Evolutionary conservation across 2,113 vertebrate genomes (phyloP), one percentile per base, ranked within the genome.

Genomic region (Odobenus rosmarus): DNA sequence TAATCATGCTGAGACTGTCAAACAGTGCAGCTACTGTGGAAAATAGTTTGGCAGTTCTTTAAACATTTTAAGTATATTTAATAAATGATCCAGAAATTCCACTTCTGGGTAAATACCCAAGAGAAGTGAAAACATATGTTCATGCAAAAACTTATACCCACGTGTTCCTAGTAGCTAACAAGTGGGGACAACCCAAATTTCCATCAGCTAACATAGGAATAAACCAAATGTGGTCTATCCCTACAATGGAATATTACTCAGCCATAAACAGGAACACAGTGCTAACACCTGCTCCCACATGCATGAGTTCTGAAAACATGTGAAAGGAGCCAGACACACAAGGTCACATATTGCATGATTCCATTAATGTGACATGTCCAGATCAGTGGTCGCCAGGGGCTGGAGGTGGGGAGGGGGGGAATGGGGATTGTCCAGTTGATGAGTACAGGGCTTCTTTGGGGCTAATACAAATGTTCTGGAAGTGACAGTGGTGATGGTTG

Each of bases 381-480:
- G 57, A 9, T 28, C 2, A 4, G 7, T 13, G 14, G 79, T 9
- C 7, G 4, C 61, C 24, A 13, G 49, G 21, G 46, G 24, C 23
- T 10, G 3, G 18, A 3, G 31, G 26, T 18, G 9, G 14, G 16
- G 9, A 21, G 18, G 9, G 13, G 16, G 13, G 6, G 15, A 12
- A 23, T 1, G 10, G 10, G 28, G 1, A 33, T 3, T 1, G 4
- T 31, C 74, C 42, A 4, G 42, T 1, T 6, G 12, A 15, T 13
- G 9, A 16, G 19, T 1, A 7, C 33, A 39, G 19, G 80, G 3
- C 1, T 53, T 67, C 51, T 57, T 76, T 51, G 4, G 10, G 39
- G 1, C 11, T 76, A 76, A 36, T 21, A 10, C 24, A 31, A 59
- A 18, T 12, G 18, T 4, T 33, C 82, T 71, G 9, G 28, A 39